These are phyloP conservation scores for Melanostoma scalare DNA, from an alignment of 2,888 invertebrate species.

Conservation along the genomic window DNA sequence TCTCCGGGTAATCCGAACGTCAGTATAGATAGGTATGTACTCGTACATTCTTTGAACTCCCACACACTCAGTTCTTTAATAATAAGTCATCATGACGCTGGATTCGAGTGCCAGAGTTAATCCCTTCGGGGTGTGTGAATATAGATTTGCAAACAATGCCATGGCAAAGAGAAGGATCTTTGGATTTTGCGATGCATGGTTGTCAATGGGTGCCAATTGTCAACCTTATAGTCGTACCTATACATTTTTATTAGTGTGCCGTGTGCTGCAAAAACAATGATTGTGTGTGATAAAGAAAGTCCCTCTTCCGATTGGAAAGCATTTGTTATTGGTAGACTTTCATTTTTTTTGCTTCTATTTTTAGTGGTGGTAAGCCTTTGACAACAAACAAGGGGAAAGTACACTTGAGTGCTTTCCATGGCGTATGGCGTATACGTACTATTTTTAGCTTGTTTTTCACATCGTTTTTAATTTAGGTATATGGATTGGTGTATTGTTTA, in stretches of 20 bases:
- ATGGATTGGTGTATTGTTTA: too few relatives aligned
- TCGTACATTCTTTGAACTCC: neutral
- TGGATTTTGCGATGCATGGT: too few relatives aligned
- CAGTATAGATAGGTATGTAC: slow-evolving; percentile 70
- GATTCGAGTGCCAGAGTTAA: too few relatives aligned
- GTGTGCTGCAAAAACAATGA: too few relatives aligned
- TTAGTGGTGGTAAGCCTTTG: neutral
- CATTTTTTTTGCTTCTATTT: neutral
- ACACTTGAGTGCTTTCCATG: neutral
- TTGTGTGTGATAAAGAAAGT: neutral
- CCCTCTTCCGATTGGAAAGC: neutral
- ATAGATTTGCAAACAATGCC: too few relatives aligned
- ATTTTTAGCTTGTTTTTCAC: neutral
- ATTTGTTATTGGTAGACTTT: neutral
- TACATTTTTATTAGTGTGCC: too few relatives aligned
- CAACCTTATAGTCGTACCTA: too few relatives aligned
- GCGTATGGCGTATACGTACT: neutral
- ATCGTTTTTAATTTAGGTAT: too few relatives aligned
- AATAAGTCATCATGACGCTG: slow-evolving; percentile 3
- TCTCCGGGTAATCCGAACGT: slow-evolving; percentile 72
- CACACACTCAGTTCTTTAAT: neutral
- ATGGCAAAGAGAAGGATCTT: too few relatives aligned
- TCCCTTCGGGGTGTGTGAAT: too few relatives aligned
- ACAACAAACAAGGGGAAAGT: neutral
- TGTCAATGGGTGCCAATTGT: too few relatives aligned